Conservation (phyloP, 2,888 invertebrate species). For the Merodon equestris region DNA sequence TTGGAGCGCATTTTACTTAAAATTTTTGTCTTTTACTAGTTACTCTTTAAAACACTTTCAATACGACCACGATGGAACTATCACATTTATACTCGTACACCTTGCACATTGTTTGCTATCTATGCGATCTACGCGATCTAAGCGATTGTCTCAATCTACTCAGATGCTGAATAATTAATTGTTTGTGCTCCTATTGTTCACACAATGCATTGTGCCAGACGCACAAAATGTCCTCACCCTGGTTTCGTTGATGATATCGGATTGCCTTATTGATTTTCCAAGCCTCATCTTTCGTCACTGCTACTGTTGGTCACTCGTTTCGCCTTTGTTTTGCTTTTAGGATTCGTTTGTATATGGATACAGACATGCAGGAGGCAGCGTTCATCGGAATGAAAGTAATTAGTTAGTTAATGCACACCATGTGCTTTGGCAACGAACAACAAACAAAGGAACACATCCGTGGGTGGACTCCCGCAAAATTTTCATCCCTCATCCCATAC, state of each 20-base stretch:
- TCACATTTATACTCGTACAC: constrained; percentile 31
- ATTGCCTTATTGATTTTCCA: constrained; percentile 64
- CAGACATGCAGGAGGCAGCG: constrained; percentile 11
- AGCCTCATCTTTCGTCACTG: constrained; percentile 31
- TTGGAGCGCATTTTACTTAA: constrained; percentile 55
- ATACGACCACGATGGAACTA: constrained; percentile 11
- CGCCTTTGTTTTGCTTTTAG: constrained; percentile 12
- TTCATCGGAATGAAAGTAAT: constrained; percentile 59
- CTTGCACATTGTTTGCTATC: constrained; percentile 43
- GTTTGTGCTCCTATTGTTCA: constrained; percentile 46
- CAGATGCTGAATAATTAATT: constrained; percentile 34
- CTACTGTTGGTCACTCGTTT: constrained; percentile 19
- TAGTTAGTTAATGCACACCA: constrained; percentile 61
- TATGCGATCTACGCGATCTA: no score
- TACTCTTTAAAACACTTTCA: constrained; percentile 21
- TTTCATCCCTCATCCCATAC: constrained; percentile 27
- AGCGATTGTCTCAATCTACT: constrained; percentile 15
- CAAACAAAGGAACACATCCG: constrained; percentile 58
- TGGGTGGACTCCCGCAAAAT: constrained; percentile 57
- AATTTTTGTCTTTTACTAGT: constrained; percentile 22
- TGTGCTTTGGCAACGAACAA: constrained; percentile 56
- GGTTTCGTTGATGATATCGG: constrained; percentile 45
- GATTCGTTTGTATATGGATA: no score
- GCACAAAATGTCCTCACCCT: constrained; percentile 49
- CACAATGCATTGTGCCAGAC: constrained; percentile 59